These are phyloP conservation scores for Aspidoscelis tigris DNA, from an alignment of 2,113 vertebrate genomes.

Conservation along the genomic window DNA sequence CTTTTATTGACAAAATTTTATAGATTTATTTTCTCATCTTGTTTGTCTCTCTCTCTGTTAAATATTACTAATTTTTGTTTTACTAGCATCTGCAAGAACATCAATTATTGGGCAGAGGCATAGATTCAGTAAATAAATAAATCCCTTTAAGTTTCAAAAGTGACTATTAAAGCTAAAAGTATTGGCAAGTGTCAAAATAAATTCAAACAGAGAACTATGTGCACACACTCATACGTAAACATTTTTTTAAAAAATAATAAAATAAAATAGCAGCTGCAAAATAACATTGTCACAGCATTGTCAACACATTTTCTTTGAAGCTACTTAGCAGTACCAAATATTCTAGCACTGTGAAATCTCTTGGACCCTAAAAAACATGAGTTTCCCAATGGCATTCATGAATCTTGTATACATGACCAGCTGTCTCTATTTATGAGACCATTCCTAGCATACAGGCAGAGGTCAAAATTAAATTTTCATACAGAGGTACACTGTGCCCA, in stretches of 20 bases:
- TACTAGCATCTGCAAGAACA: too few species aligned
- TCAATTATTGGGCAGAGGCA: too few species aligned
- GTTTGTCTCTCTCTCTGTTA: too few species aligned
- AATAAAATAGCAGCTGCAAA: not conserved
- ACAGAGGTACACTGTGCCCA: not conserved
- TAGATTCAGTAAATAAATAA: too few species aligned
- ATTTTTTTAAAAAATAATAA: not conserved
- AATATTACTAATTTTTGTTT: too few species aligned
- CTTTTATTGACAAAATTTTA: too few species aligned
- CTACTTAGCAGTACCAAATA: slow-evolving; percentile 12
- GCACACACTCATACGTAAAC: too few species aligned
- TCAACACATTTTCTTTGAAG: slow-evolving; percentile 17
- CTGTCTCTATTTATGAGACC: slow-evolving; percentile 9
- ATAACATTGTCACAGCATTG: not conserved
- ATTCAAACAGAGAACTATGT: not conserved
- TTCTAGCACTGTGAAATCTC: slow-evolving; percentile 41
- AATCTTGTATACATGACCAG: not conserved
- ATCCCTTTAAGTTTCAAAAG: too few species aligned
- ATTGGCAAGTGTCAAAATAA: not conserved
- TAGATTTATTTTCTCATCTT: too few species aligned
- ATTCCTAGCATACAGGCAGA: slow-evolving; percentile 25
- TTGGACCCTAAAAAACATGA: slow-evolving; percentile 10
- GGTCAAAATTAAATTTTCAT: slow-evolving; percentile 59
- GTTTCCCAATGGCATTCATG: slow-evolving; percentile 16
- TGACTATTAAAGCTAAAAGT: too few species aligned